Base-by-base conservation (phyloP, 2,888 invertebrate genomes). In the Lysandra coridon region DNA sequence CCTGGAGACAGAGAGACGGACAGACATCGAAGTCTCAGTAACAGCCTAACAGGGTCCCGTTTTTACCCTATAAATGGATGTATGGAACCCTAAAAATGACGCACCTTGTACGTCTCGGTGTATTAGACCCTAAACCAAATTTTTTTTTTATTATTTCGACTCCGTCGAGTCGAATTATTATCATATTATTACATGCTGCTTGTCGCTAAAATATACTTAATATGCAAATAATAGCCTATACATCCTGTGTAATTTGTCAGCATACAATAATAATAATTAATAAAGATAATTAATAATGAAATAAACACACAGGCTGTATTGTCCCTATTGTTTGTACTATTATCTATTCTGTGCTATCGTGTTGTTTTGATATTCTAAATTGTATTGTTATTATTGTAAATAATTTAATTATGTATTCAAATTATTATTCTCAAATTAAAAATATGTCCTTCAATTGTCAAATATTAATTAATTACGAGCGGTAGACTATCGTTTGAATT, bases 401-500 rank as follows among this genome's bases (percentile, higher is more conserved):
- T 75, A 12, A 30, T 49, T 40, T 23, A 12, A 23, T 53, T 44
- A 49, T 12, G 53, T 44, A 49, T 14, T n/a, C 23, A 75, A 49
- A 44, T 49, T 49, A 44, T 75, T 75, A 4, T 75, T 44, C 17
- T 44, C 23, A 7, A 75, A 53, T 49, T 44, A 44, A 44, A 75
- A 75, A 40, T 40, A 40, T 37, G 75, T 49, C 49, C 75, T 75
- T 75, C 49, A 53, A 49, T 30, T 75, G 75, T 75, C 49, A 75
- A 75, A 75, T 49, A 30, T 44, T 75, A 75, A 74, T 44, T 44
- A 74, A 75, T 75, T 40, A 69, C 64, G 30, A 10, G 30, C 64
- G 33, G 12, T 69, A 64, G 64, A 10, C 30, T 64, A 69, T 69
- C 23, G 33, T 37, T 37, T 69, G 4, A 33, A 69, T 69, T 33